Conservation (phyloP, 1,140 invertebrate species). For the Eriosoma lanigerum region DNA sequence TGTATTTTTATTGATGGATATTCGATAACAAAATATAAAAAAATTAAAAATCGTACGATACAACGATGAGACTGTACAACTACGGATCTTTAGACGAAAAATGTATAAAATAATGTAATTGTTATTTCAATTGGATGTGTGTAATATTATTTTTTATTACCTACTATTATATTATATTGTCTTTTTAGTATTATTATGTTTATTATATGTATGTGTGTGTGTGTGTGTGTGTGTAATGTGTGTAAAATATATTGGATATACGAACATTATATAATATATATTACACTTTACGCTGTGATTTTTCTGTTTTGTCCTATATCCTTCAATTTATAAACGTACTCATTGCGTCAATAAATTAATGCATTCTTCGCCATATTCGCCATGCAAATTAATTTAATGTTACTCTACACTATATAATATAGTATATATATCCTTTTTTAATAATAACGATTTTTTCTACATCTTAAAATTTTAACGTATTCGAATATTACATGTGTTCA, state of each 20-base stretch:
- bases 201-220: background rate
- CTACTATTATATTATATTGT: background rate
- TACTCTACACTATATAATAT: too few species aligned
- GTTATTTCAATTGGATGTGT: background rate
- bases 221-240: background rate
- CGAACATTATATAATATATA: background rate
- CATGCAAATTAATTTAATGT: too few species aligned
- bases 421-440: too few species aligned
- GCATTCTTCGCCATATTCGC: background rate
- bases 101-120: slow-evolving; percentile 32
- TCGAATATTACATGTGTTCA: slow-evolving; percentile 7
- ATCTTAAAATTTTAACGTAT: slow-evolving; percentile 2
- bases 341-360: background rate
- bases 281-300: background rate
- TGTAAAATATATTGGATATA: background rate
- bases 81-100: slow-evolving; percentile 17
- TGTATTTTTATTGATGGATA: background rate
- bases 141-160: slow-evolving; percentile 12
- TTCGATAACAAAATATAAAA: too few species aligned
- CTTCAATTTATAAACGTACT: background rate
- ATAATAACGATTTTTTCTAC: background rate
- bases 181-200: slow-evolving; percentile 39
- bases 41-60: slow-evolving; percentile 16
- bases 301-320: background rate
- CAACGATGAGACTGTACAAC: slow-evolving; percentile 42